Base-by-base conservation (phyloP, 2,797 vertebrate species). In the Crenichthys baileyi region DNA sequence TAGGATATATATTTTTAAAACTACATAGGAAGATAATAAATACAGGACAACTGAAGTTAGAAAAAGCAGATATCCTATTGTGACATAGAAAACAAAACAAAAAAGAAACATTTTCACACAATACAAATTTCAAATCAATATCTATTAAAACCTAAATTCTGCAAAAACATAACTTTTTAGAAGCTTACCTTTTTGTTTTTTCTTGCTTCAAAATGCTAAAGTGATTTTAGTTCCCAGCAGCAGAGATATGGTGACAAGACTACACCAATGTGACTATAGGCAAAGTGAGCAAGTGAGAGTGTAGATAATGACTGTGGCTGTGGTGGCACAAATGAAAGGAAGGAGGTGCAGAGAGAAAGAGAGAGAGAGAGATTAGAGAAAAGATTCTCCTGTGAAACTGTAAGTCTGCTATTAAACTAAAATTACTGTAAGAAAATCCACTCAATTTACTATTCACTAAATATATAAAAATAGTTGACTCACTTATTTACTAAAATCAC, bases 171-270 rank as follows among this genome's bases (percentile, higher is more conserved):
- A 20, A 55, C 15, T 12, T 65, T 76, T 12, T 0, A 55, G 58
- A 13, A 71, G 3, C 90, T 90, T 91, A 92, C 92, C 90, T 88
- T 78, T 89, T 86, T 82, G 84, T 80, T 1, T 31, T 5, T 24
- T 51, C 4, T 67, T 8, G 44, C 22, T 16, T 48, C 11, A 46
- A 1, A 6, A 78, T 4, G 4, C 22, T 20, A 16, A 36, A 18
- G 11, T 53, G 13, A 73, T 75, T 7, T 77, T 67, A 78, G 60
- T 50, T 79, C 51, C 75, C 24, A 80, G 61, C 44, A 9, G 56
- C 70, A 65, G 41, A 51, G 5, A 31, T 75, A 39, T 44, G 74
- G 75, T 76, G 78, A 61, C 65, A 61, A 73, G 73, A 81, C 61
- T 3, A 0, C 29, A 48, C 70, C 68, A 55, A 88, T 0, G 39